Conservation (phyloP, 2,888 invertebrate species). For the Chrysolina oricalcia region DNA sequence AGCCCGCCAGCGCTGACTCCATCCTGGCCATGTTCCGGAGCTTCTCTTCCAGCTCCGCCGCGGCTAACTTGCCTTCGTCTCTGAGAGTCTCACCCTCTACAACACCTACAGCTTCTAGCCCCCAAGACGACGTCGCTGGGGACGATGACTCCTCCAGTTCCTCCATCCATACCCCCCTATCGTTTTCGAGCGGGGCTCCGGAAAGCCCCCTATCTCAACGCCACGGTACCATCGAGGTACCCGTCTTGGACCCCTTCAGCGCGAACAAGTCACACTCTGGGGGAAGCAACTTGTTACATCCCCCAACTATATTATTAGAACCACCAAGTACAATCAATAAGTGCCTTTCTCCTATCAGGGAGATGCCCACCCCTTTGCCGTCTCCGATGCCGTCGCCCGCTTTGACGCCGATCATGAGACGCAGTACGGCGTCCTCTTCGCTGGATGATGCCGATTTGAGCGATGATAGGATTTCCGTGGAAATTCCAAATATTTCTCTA, state of each 20-base stretch:
- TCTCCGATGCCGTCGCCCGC: constrained; percentile 83
- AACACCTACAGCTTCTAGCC: constrained; percentile 83
- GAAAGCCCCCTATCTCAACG: constrained; percentile 77
- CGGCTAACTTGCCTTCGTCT: constrained; percentile 77
- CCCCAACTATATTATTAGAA: constrained; percentile 85
- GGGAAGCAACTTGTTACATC: constrained; percentile 79
- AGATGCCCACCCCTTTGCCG: constrained; percentile 84
- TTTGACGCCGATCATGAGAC: constrained; percentile 77
- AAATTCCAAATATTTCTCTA: constrained; percentile 69
- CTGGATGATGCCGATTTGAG: constrained; percentile 72
- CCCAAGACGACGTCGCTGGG: constrained; percentile 81
- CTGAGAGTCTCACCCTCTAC: constrained; percentile 80
- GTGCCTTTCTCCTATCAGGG: constrained; percentile 86
- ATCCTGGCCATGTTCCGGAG: constrained; percentile 86
- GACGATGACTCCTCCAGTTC: constrained; percentile 84
- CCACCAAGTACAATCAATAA: constrained; percentile 83
- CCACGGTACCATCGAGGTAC: constrained; percentile 73
- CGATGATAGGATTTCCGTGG: constrained; percentile 73
- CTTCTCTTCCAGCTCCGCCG: constrained; percentile 79
- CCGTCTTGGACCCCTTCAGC: constrained; percentile 80
- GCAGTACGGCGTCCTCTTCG: constrained; percentile 70
- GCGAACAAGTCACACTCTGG: constrained; percentile 76
- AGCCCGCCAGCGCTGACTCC: constrained; percentile 86
- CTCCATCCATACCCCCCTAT: constrained; percentile 77
- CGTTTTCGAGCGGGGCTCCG: constrained; percentile 74